A percentile compares a stretch with the other conserved stretches of the same genome.
These are phyloP conservation scores for Amaurobius ferox DNA, from an alignment of 2,888 invertebrate genomes.

Conservation along the genomic window DNA sequence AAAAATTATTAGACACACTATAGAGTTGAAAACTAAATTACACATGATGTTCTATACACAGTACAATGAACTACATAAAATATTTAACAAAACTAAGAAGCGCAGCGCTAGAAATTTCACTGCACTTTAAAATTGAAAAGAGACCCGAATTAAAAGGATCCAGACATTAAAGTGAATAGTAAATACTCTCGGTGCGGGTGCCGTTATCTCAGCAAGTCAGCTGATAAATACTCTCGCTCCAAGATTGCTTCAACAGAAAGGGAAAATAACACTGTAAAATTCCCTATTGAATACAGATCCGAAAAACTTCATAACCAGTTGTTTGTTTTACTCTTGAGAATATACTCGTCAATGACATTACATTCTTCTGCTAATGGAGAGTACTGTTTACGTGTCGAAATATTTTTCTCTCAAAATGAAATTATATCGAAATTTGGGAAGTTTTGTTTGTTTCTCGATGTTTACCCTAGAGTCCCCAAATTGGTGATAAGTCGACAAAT, in stretches of 20 bases:
- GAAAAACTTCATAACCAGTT: no score
- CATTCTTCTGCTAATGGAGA: no score
- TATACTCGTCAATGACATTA: no score
- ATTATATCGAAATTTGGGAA: no score
- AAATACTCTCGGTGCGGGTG: slow-evolving; percentile 32
- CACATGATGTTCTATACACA: background rate
- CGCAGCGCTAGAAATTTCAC: background rate
- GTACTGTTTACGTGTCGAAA: no score
- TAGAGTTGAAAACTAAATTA: background rate
- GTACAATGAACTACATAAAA: background rate
- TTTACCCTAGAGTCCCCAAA: no score
- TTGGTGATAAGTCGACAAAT: no score
- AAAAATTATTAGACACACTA: background rate
- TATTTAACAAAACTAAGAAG: background rate
- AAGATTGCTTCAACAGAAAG: background rate
- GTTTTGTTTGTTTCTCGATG: no score
- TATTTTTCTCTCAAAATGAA: no score
- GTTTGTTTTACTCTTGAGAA: no score
- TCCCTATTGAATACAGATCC: no score
- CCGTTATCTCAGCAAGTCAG: slow-evolving; percentile 27
- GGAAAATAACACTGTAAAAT: no score
- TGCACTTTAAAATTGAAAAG: background rate
- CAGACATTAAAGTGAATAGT: slow-evolving; percentile 41
- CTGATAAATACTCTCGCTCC: slow-evolving; percentile 20
- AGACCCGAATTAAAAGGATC: background rate